Evolutionary conservation across 2,113 vertebrate genomes (phyloP).

Genomic region (Promerops cafer): DNA sequence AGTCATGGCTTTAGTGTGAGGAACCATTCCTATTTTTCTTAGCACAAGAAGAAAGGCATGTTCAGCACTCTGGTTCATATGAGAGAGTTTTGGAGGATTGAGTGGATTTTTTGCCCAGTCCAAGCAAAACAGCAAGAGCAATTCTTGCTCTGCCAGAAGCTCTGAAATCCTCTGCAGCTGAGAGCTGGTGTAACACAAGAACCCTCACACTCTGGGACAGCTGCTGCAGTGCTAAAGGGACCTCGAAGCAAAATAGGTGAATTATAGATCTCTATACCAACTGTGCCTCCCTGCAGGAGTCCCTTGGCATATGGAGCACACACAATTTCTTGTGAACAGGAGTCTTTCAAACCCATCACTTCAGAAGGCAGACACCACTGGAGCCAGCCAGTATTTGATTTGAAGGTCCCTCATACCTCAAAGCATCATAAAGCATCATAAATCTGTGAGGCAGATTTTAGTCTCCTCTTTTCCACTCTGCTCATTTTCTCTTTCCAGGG

Average conservation of each 20-base stretch:
- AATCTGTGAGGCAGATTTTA: not conserved
- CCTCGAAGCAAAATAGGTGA: not conserved
- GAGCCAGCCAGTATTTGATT: not conserved
- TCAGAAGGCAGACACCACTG: not conserved
- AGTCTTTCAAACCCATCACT: not conserved
- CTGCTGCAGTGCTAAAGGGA: not conserved
- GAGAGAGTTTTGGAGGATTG: not conserved
- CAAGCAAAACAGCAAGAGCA: not conserved
- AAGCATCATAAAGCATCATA: not conserved
- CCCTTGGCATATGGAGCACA: not conserved
- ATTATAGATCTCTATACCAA: not conserved
- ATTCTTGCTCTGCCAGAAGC: not conserved
- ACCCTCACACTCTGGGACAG: not conserved
- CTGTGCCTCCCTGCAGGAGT: not conserved
- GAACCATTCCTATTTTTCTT: not conserved
- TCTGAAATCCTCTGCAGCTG: not conserved
- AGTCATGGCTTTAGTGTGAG: not conserved
- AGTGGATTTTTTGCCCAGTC: not conserved
- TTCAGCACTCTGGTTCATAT: not conserved
- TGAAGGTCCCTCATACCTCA: not conserved
- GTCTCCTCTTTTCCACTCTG: not conserved
- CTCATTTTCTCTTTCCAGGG: not conserved
- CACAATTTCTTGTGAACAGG: not conserved
- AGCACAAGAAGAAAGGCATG: not conserved
- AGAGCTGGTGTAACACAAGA: not conserved